Evolutionary conservation across 2,113 vertebrate genomes (phyloP), one percentile per base, ranked within the genome.

Genomic region (Atherinomorus stipes): DNA sequence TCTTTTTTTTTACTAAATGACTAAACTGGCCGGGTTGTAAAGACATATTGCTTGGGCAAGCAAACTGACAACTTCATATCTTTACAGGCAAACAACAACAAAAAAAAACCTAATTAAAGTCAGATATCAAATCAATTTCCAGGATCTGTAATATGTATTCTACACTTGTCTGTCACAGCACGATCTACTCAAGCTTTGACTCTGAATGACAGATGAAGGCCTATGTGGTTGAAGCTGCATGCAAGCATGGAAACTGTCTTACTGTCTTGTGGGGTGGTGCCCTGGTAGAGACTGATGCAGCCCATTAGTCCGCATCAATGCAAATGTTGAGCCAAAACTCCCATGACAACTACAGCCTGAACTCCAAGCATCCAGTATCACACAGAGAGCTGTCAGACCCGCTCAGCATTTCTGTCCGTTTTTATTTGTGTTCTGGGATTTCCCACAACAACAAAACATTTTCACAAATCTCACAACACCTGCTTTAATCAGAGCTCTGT

Each of bases 261-360:
- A 49, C 18, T 61, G 61, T 21, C 50, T 47, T 71, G 72, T 52
- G 8, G 31, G 31, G 62, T 25, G 42, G 31, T 16, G 71, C 68
- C 42, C 69, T 80, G 40, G 64, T 40, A 74, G 66, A 74, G 66
- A 75, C 22, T 6, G 65, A 64, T 74, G 63, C 49, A 77, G 66
- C 76, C 83, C 87, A 88, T 88, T 91, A 85, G 65, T 64, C 59
- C 26, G 18, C 80, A 82, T 89, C 83, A 73, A 88, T 88, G 74
- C 60, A 68, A 85, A 81, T 78, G 83, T 71, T 70, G 76, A 74
- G 85, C 62, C 80, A 83, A 71, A 86, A 64, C 31, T 59, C 51
- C 89, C 86, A 90, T 92, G 87, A 88, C 91, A 91, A 91, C 90
- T 52, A 40, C 58, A 80, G 60, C 40, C 40, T 38, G 26, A 60